Evolutionary conservation across 2,797 vertebrate genomes (phyloP).

Genomic region (Pantherophis vulpinus): DNA sequence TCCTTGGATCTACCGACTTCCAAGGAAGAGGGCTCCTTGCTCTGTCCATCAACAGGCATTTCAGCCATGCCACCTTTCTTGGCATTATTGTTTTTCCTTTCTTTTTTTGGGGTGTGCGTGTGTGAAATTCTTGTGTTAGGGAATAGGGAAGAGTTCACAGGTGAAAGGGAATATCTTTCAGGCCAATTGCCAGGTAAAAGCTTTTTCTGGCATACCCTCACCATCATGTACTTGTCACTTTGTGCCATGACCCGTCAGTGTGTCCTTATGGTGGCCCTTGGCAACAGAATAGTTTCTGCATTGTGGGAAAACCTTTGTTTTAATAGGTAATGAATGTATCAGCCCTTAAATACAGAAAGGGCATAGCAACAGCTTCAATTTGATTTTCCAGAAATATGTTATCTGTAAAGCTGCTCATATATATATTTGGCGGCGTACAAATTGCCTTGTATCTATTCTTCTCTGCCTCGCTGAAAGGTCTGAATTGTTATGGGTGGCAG

Average conservation of each 20-base stretch:
- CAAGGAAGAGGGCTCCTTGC: not conserved
- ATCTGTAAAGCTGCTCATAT: not conserved
- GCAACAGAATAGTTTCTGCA: not conserved
- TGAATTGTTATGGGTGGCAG: too few relatives aligned
- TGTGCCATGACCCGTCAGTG: not conserved
- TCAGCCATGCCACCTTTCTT: not conserved
- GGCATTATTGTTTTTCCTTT: not conserved
- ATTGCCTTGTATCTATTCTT: not conserved
- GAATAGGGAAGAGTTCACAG: not conserved
- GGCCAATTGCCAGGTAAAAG: not conserved
- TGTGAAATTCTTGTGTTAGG: not conserved
- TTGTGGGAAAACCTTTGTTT: not conserved
- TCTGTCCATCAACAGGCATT: not conserved
- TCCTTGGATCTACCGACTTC: not conserved
- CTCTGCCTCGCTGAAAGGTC: not conserved
- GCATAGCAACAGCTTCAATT: not conserved
- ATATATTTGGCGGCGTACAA: not conserved
- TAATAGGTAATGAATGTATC: not conserved
- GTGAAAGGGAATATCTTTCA: not conserved
- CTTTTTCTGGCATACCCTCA: not conserved
- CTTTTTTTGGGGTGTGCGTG: not conserved
- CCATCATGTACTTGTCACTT: not conserved
- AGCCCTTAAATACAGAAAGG: not conserved
- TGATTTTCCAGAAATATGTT: not conserved
- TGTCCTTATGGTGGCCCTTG: not conserved